Conservation (phyloP, 2,888 invertebrate species). For the Aphelenchoides bicaudatus region DNA sequence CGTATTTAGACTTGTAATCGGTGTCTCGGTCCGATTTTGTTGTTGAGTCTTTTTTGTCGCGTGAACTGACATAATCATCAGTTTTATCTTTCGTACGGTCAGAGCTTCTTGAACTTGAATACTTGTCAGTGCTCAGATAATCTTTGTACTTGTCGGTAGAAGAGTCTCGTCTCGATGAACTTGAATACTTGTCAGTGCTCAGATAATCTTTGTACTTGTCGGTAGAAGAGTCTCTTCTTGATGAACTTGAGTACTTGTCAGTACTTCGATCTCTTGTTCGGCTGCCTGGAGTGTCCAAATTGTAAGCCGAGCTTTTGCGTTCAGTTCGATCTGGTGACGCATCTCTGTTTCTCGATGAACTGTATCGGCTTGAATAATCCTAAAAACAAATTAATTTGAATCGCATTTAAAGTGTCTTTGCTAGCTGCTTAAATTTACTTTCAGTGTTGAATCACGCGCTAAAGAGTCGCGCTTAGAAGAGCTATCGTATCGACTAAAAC, state of each 20-base stretch:
- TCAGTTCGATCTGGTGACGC: no score
- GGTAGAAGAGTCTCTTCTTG: neutral
- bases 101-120: neutral
- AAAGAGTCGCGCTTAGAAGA: neutral
- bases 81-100: neutral
- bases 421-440: neutral
- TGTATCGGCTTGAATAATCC: no score
- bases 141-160: neutral
- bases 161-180: neutral
- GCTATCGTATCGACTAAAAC: no score
- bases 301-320: no score
- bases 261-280: conserved; percentile 2
- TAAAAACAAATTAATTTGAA: no score
- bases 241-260: conserved; percentile 5
- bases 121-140: conserved; percentile 3
- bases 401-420: neutral
- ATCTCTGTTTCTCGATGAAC: no score
- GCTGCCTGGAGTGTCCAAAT: no score
- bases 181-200: neutral
- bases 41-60: no score
- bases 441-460: neutral
- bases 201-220: neutral
- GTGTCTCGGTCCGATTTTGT: no score
- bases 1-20: neutral
- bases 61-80: no score